phyloP scores from a whole-genome alignment of 1,140 invertebrate genomes.

The Trichoplusia ni region DNA sequence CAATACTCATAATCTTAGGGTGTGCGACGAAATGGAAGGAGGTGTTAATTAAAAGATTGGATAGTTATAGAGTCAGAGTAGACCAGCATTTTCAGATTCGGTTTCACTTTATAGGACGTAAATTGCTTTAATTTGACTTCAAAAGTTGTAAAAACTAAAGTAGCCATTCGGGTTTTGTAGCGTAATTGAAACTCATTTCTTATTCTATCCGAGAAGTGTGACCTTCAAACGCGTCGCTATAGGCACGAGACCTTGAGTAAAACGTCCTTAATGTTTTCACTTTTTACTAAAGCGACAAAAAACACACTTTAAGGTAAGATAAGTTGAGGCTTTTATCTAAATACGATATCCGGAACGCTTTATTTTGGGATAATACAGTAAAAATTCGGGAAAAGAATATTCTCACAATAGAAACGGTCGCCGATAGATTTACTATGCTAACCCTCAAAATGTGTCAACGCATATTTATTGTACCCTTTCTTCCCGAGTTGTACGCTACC shows the following conservation, averaged over 20 bases:
- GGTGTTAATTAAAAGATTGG: no score
- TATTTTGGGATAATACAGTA: background rate
- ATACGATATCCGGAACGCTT: conserved; percentile 10
- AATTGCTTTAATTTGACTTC: no score
- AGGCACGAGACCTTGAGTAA: background rate
- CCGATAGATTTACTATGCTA: conserved; percentile 11
- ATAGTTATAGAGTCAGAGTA: no score
- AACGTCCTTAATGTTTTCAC: conserved; percentile 9
- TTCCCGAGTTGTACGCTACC: conserved; percentile 2
- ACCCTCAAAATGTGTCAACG: conserved; percentile 12
- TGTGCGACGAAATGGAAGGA: no score
- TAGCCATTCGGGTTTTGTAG: background rate
- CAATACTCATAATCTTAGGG: no score
- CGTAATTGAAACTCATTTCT: conserved; percentile 15
- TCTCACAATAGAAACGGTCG: background rate
- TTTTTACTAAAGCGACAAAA: conserved; percentile 13
- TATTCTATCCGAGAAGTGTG: background rate
- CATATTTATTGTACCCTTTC: conserved; percentile 24
- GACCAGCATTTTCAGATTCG: no score
- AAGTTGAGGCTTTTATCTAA: conserved; percentile 26
- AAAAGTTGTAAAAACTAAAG: conserved; percentile 3
- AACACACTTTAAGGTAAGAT: conserved; percentile 12
- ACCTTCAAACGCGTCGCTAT: conserved; percentile 5
- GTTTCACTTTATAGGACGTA: no score
- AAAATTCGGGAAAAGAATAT: conserved; percentile 16